phyloP scores from a whole-genome alignment of 2,888 invertebrate genomes.

The Clistopyga incitator region DNA sequence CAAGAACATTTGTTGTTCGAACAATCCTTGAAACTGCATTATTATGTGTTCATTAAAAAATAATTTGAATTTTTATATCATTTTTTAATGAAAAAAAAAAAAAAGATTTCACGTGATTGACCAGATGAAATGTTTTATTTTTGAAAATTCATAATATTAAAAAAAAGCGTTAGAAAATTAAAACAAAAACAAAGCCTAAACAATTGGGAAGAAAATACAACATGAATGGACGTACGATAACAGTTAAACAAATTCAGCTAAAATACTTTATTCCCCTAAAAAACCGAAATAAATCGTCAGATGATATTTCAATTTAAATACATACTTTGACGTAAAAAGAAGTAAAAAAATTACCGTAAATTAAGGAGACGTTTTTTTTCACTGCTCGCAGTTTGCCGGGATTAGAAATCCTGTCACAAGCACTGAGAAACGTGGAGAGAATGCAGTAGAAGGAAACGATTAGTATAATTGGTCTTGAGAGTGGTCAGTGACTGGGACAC shows the following conservation, averaged over 20 bases:
- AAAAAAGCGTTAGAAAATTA: background rate
- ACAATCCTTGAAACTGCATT: background rate
- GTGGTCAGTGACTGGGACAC: slow-evolving; percentile 8
- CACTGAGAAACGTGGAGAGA: background rate
- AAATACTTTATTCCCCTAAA: too few species aligned
- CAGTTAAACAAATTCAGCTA: too few species aligned
- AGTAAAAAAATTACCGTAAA: too few species aligned
- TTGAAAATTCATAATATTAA: too few species aligned
- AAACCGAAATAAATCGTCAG: too few species aligned
- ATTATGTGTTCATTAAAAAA: background rate
- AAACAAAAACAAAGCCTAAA: background rate
- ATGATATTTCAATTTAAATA: too few species aligned
- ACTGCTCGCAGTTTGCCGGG: background rate
- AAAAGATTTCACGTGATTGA: background rate
- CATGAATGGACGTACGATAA: background rate
- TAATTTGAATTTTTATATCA: background rate
- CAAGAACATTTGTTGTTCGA: background rate
- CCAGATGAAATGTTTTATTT: background rate
- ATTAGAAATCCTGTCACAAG: background rate
- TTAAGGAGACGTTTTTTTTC: too few species aligned
- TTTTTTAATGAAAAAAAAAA: background rate
- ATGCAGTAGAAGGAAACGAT: background rate
- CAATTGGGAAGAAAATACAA: background rate
- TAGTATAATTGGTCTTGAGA: background rate
- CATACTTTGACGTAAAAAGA: too few species aligned